A percentile compares a stretch with the other conserved stretches of the same genome.
These are phyloP conservation scores for Drosophila persimilis DNA, from an alignment of 1,140 invertebrate genomes.

Conservation along the genomic window DNA sequence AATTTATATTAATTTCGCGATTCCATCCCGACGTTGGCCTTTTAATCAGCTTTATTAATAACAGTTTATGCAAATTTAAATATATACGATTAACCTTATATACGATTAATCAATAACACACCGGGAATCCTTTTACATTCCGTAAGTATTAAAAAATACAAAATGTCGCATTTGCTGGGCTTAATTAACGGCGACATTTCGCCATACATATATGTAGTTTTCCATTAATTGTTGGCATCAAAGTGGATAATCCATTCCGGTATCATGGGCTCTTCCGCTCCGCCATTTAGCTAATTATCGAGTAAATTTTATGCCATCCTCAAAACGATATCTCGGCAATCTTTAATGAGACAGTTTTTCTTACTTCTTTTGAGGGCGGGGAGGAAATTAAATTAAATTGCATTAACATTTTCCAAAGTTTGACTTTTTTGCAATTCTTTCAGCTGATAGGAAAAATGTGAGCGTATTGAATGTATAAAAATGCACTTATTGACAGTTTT, in stretches of 20 bases:
- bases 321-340: slow-evolving; percentile 11
- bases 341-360: slow-evolving; percentile 46
- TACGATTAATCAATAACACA: slow-evolving; percentile 54
- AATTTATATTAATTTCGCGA: slow-evolving; percentile 29
- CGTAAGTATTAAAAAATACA: slow-evolving; percentile 6
- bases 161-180: slow-evolving; percentile 46
- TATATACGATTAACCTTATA: slow-evolving; percentile 64
- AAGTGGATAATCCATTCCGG: slow-evolving; percentile 28
- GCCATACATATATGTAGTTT: slow-evolving; percentile 5
- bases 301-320: slow-evolving; percentile 7
- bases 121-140: slow-evolving; percentile 23
- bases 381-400: slow-evolving; percentile 31
- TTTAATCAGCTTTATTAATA: slow-evolving; percentile 73
- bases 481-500: slow-evolving; percentile 73
- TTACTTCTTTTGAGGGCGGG: background rate
- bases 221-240: slow-evolving; percentile 36
- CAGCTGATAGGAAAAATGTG: slow-evolving; percentile 41
- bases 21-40: background rate
- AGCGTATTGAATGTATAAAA: slow-evolving; percentile 65
- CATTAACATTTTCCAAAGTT: slow-evolving; percentile 53
- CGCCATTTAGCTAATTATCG: slow-evolving; percentile 39
- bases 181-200: slow-evolving; percentile 64
- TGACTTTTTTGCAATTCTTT: slow-evolving; percentile 19
- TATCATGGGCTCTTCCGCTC: slow-evolving; percentile 27
- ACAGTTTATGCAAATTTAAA: slow-evolving; percentile 76